Percentiles rank a stretch among this genome's conserved stretches.
These are phyloP conservation scores for Protosalanx chinensis DNA, from an alignment of 2,797 vertebrate genomes.

Conservation along the genomic window DNA sequence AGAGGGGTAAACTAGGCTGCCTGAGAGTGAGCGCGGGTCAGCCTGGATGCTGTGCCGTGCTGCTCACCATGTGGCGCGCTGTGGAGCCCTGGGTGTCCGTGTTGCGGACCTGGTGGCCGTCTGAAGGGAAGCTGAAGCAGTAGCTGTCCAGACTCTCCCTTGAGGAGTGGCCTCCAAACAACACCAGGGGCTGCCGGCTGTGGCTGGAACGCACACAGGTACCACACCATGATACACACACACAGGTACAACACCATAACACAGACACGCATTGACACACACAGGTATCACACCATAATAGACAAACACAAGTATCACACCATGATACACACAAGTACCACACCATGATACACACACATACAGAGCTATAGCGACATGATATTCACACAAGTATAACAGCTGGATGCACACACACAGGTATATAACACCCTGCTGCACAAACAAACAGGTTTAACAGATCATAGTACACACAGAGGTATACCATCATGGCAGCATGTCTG, in stretches of 20 bases:
- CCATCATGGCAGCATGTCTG: no score
- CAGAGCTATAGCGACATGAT: no score
- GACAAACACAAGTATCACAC: no score
- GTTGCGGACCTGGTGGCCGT: slow-evolving; percentile 90
- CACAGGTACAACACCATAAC: neutral
- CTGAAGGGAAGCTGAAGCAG: slow-evolving; percentile 93
- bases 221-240: neutral
- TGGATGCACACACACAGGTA: no score
- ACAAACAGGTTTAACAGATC: no score
- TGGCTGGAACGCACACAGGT: slow-evolving; percentile 68
- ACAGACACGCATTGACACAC: no score
- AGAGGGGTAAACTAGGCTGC: neutral
- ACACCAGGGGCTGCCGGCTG: slow-evolving; percentile 85
- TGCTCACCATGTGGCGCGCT: slow-evolving; percentile 90
- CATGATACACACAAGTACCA: no score
- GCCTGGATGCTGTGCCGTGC: slow-evolving; percentile 13
- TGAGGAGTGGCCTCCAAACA: slow-evolving; percentile 91
- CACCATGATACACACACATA: no score
- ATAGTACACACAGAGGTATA: no score
- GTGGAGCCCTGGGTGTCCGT: slow-evolving; percentile 79
- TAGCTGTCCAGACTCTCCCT: slow-evolving; percentile 84
- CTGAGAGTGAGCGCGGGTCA: neutral
- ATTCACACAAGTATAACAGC: no score
- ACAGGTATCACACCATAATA: no score
- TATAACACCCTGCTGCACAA: no score